phyloP scores from a whole-genome alignment of 1,140 invertebrate genomes.

The Orussus abietinus region DNA sequence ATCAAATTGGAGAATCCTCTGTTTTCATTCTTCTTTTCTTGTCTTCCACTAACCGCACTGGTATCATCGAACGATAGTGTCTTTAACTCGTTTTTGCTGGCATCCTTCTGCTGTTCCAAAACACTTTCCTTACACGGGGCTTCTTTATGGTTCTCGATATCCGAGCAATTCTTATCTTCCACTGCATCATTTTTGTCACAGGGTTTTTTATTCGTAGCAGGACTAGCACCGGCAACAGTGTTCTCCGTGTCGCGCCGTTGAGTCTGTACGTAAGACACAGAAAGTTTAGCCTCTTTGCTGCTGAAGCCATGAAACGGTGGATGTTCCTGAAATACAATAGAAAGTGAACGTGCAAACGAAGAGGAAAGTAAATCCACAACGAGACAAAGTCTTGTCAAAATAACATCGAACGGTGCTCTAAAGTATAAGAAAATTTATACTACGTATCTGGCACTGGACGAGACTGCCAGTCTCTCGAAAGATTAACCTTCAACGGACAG shows the following conservation, averaged over 20 bases:
- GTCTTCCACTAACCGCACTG: background rate
- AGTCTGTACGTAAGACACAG: constrained; percentile 36
- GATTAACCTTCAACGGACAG: constrained; percentile 29
- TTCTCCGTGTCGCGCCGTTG: constrained; percentile 30
- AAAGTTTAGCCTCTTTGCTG: constrained; percentile 42
- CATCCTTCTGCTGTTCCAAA: background rate
- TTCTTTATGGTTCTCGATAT: background rate
- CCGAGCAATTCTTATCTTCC: constrained; percentile 21
- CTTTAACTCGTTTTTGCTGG: constrained; percentile 2
- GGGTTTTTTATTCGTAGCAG: constrained; percentile 18
- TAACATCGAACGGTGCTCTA: background rate
- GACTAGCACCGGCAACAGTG: background rate
- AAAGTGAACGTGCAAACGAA: constrained; percentile 7
- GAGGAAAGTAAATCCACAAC: background rate
- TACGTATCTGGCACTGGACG: constrained; percentile 25
- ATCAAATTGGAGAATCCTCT: constrained; percentile 37
- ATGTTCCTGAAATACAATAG: constrained; percentile 37
- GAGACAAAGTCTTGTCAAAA: background rate
- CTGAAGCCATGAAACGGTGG: constrained; percentile 50
- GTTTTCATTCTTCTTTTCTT: constrained; percentile 17
- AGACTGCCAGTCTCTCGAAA: constrained; percentile 17
- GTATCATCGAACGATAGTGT: constrained; percentile 10
- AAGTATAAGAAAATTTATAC: constrained; percentile 9
- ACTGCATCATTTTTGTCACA: constrained; percentile 12
- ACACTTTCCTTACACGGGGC: constrained; percentile 17